Base-by-base conservation (phyloP, 2,797 vertebrate species). In the Pseudochaenichthys georgianus region DNA sequence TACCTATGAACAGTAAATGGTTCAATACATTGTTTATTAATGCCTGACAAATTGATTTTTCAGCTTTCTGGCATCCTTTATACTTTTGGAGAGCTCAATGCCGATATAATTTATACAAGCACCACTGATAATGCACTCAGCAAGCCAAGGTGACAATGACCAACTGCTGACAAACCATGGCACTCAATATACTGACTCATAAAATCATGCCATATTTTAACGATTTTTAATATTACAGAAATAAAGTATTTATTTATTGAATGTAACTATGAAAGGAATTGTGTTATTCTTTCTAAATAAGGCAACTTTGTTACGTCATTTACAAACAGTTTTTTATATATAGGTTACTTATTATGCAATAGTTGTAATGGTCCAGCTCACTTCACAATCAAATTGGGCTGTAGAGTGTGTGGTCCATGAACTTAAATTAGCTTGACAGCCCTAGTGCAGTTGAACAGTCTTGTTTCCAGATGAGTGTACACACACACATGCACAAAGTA, bases 391-490 rank as follows among this genome's bases (percentile, higher is more conserved):
- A 34, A 8, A 34, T 34, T 34, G 34, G 23, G 23, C 23, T 28
- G 23, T 28, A 28, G 23, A 28, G 23, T 28, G 23, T 28, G 23
- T 28, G 23, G 34, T 8, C 34, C 34, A 8, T 34, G 34, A 34
- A 34, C 34, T 34, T 5, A 34, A 34, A 34, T 34, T 34, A 34
- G 34, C 34, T 34, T 34, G 6, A 34, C 34, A 34, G 5, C 7
- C 6, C 5, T 8, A 23, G 46, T 59, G 28, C 9, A 53, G n/a
- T 47, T 34, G 6, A 72, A 42, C 28, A 13, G 53, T 45, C 23
- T 59, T 19, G n/a, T 38, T 64, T 80, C 10, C 23, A 75, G 52
- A 74, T 53, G 19, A 62, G 55, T 54, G 16, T 64, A 43, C 19
- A 16, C 34, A 62, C 46, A 53, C 28, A 41, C 38, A 60, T 41